Percentiles rank a stretch among this genome's conserved stretches.
Evolutionary conservation across 2,888 invertebrate genomes (phyloP).

Genomic region (Gryllus longicercus): DNA sequence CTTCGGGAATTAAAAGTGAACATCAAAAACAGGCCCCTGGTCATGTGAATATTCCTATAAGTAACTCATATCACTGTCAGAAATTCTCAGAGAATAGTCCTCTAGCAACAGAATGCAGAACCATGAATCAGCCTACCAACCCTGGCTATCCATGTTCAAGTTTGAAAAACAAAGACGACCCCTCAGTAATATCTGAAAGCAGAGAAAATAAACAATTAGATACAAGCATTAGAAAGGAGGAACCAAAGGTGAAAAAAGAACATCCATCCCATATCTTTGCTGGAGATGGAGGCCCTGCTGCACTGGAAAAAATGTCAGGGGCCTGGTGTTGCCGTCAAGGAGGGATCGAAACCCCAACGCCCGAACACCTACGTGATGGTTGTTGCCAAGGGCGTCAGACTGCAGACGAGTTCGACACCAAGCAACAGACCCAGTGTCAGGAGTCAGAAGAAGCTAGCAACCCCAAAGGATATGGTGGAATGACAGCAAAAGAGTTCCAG

Average conservation of each 20-base stretch:
- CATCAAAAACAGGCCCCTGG: neutral
- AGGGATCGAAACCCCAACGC: slow-evolving; percentile 67
- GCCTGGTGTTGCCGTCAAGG: slow-evolving; percentile 73
- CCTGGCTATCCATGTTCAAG: neutral
- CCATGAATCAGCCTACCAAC: neutral
- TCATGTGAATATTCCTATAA: neutral
- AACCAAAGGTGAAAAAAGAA: slow-evolving; percentile 46
- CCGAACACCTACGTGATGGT: slow-evolving; percentile 69
- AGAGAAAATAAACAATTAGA: neutral
- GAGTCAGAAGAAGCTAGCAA: slow-evolving; percentile 45
- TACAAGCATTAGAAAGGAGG: slow-evolving; percentile 35
- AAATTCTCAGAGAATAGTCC: slow-evolving; percentile 19
- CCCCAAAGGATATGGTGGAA: slow-evolving; percentile 44
- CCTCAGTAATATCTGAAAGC: neutral
- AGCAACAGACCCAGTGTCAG: slow-evolving; percentile 50
- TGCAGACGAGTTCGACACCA: slow-evolving; percentile 47
- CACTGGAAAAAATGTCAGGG: slow-evolving; percentile 60
- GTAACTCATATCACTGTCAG: slow-evolving; percentile 20
- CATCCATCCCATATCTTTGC: slow-evolving; percentile 46
- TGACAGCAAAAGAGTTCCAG: slow-evolving; percentile 54
- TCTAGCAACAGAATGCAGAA: neutral
- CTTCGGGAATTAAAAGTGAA: neutral
- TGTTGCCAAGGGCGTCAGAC: slow-evolving; percentile 69
- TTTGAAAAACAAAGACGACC: neutral
- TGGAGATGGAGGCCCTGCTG: slow-evolving; percentile 54